Evolutionary conservation across 2,797 vertebrate species (phyloP).

Genomic region (Enteromius anoplus): DNA sequence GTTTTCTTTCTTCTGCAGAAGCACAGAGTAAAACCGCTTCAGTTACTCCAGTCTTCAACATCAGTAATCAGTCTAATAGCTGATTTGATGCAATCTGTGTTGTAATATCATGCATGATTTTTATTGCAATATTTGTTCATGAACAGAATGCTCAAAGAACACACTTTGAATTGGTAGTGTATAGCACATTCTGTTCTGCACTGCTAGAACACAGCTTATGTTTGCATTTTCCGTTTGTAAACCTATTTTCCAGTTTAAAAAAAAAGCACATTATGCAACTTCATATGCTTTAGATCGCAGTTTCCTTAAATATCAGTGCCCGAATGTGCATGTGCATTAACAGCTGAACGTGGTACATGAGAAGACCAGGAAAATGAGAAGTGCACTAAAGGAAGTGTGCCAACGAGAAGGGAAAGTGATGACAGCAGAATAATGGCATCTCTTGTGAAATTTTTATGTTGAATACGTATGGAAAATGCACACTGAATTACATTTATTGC

Average conservation of each 20-base stretch:
- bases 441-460: neutral
- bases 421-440: neutral
- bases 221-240: neutral
- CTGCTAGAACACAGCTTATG: too few species aligned
- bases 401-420: constrained; percentile 49
- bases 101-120: neutral
- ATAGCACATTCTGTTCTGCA: neutral
- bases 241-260: neutral
- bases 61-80: neutral
- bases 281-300: neutral
- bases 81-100: neutral
- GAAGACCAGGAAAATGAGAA: constrained; percentile 25
- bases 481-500: constrained; percentile 10
- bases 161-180: neutral
- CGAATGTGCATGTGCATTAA: neutral
- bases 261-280: neutral
- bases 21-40: too few species aligned
- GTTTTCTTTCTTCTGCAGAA: too few species aligned
- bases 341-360: constrained; percentile 1
- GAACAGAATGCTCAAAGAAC: neutral
- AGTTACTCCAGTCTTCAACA: neutral
- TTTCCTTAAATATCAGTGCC: constrained; percentile 21
- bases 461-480: neutral
- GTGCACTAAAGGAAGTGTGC: constrained; percentile 31
- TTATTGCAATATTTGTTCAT: neutral